phyloP scores from a whole-genome alignment of 2,113 vertebrate species.

The Chaenogobius annularis region DNA sequence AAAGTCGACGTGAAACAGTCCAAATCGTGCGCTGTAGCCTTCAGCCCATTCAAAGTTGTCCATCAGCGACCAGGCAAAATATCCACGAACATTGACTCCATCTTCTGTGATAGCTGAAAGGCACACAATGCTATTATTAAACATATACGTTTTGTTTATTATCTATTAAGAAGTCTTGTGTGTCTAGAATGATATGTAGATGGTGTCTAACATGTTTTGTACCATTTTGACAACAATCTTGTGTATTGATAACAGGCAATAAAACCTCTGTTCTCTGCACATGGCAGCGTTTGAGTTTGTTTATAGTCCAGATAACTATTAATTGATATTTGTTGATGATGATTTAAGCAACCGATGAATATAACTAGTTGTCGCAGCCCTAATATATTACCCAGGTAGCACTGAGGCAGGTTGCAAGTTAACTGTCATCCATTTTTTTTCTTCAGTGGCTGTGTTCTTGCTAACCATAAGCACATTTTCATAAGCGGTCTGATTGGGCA shows the following conservation, averaged over 20 bases:
- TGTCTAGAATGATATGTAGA: background rate
- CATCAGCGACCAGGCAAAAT: conserved; percentile 81
- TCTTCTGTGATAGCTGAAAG: conserved; percentile 71
- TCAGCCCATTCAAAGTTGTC: conserved; percentile 83
- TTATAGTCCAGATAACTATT: background rate
- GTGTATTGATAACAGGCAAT: background rate
- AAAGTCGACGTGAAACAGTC: conserved; percentile 82
- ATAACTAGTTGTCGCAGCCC: background rate
- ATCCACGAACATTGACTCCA: conserved; percentile 66
- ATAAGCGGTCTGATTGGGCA: background rate
- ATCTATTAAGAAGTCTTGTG: background rate
- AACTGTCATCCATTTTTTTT: background rate
- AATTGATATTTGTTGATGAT: background rate
- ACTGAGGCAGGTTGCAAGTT: background rate
- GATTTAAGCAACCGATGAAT: background rate
- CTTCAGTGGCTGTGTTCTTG: background rate
- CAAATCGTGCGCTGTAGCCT: conserved; percentile 78
- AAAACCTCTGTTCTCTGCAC: background rate
- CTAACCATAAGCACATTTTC: background rate
- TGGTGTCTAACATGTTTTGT: background rate
- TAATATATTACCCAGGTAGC: background rate
- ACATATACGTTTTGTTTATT: background rate
- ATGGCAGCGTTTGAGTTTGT: background rate
- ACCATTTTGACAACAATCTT: background rate
- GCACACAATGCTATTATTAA: background rate